Percentiles rank a stretch among this genome's conserved stretches.
phyloP scores from a whole-genome alignment of 2,888 invertebrate genomes.

The Morinoia aosen region DNA sequence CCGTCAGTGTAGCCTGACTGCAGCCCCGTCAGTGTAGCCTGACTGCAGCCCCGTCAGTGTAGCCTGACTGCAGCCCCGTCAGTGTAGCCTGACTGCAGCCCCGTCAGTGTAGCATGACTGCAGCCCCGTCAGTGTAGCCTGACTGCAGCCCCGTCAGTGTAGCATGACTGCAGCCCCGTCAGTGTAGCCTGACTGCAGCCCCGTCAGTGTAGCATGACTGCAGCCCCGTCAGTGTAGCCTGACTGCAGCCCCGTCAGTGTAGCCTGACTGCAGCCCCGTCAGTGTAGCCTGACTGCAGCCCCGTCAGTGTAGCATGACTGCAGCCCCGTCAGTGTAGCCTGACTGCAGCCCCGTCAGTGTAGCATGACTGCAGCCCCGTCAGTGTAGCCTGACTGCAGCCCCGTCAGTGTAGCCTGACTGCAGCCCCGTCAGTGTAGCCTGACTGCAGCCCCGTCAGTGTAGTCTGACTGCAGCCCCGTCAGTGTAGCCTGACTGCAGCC shows the following conservation, averaged over 20 bases:
- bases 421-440: not conserved
- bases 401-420: not conserved
- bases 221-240: too few species aligned
- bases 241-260: too few species aligned
- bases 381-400: not conserved
- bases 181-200: too few species aligned
- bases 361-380: not conserved
- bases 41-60: not conserved
- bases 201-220: too few species aligned
- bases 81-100: not conserved
- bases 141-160: not conserved
- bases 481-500: too few species aligned
- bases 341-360: not conserved
- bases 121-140: not conserved
- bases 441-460: not conserved
- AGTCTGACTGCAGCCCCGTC: not conserved
- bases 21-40: too few species aligned
- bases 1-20: too few species aligned
- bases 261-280: too few species aligned
- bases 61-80: not conserved
- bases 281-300: too few species aligned
- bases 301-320: too few species aligned
- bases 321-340: not conserved
- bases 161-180: not conserved
- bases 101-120: not conserved